Base-by-base conservation (phyloP, 2,797 vertebrate genomes). In the Meda fulgida region DNA sequence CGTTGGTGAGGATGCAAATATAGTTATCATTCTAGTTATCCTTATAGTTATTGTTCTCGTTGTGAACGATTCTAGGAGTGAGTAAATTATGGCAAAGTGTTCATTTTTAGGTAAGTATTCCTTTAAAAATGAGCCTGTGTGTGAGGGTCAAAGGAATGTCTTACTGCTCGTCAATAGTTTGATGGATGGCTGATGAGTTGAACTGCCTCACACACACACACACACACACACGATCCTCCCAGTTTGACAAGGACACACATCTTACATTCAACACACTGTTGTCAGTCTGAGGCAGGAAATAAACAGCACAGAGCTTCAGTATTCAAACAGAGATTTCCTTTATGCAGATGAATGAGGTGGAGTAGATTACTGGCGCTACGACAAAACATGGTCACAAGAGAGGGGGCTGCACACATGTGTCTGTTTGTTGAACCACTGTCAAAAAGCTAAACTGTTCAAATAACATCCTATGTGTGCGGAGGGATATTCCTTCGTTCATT, bases 321-420 rank as follows among this genome's bases (percentile, higher is more conserved):
- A 87, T 84, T 91, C 90, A 91, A 89, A 85, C 87, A 87, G 86
- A 80, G 85, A 86, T 81, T 72, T 89, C 89, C 89, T 87, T 80
- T 88, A 85, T 79, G 86, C 69, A 87, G 85, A 87, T 86, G 91
- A 92, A 93, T 90, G 91, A 91, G 91, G 89, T 88, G 43, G 78
- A 92, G 89, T 92, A 92, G 90, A 88, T 91, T 90, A 87, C 84
- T 67, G 84, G 79, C 82, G 72, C 34, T 84, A 58, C 85, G 80
- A 78, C 65, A 60, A 29, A 40, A 70, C 29, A 21, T 9, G n/a
- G 21, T 8, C 31, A 26, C 43, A 66, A 3, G 8, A 58, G 13
- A 48, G 7, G 21, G 26, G 51, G 34, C 3, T 5, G 3, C 43
- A 78, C 46, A 34, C 11, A 16, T 10, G 26, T 77, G 73, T 60